Conservation (phyloP, 2,797 vertebrate species). For the Otolemur crassicaudatus region DNA sequence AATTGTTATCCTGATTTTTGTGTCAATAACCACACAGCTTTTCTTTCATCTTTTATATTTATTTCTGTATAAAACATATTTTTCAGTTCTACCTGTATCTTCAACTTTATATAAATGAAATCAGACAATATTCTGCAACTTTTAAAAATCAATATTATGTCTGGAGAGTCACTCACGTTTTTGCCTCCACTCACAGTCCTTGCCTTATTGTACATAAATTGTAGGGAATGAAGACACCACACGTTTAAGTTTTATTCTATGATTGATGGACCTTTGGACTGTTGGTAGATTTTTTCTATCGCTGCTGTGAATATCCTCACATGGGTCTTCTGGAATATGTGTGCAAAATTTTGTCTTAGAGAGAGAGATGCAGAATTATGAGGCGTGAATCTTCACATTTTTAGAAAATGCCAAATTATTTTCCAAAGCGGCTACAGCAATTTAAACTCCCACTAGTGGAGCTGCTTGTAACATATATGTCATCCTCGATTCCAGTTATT, state of each 20-base stretch:
- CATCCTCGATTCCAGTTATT: neutral
- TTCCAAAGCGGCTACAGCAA: neutral
- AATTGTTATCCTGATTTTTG: neutral
- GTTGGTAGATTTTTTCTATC: neutral
- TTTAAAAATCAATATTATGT: neutral
- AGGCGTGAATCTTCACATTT: neutral
- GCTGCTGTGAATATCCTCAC: neutral
- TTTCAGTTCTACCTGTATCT: neutral
- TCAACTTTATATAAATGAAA: neutral
- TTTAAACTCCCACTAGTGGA: neutral
- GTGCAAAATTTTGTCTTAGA: neutral
- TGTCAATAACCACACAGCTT: neutral
- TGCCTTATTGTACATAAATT: neutral
- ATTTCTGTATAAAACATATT: neutral
- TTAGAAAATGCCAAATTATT: conserved; percentile 42
- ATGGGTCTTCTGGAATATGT: neutral
- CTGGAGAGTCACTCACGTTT: neutral
- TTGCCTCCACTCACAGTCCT: neutral
- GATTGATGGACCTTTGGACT: neutral
- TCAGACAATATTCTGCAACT: neutral
- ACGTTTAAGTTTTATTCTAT: neutral
- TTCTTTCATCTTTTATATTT: conserved; percentile 11
- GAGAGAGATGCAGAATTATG: neutral
- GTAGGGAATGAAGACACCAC: neutral
- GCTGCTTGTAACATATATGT: neutral